phyloP scores from a whole-genome alignment of 2,888 invertebrate genomes.

The Leptinotarsa peninsularis region DNA sequence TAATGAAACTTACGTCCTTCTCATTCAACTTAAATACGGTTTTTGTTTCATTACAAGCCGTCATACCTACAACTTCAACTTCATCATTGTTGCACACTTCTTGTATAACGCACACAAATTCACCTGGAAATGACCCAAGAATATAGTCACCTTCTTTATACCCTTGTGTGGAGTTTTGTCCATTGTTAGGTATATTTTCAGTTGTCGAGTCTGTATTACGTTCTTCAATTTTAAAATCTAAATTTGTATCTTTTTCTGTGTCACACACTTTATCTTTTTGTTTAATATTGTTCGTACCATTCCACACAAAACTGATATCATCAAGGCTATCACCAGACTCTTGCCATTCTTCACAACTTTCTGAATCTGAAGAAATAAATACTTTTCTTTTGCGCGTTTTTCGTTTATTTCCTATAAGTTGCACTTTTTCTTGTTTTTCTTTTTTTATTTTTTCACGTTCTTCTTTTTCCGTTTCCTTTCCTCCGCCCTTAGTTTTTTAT shows the following conservation, averaged over 20 bases:
- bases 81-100: conserved; percentile 12
- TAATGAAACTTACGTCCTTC: conserved; percentile 26
- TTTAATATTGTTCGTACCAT: neutral
- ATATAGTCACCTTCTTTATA: conserved; percentile 32
- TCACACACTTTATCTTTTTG: neutral
- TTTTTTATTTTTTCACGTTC: neutral
- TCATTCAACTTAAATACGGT: conserved; percentile 30
- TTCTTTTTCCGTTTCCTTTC: neutral
- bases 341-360: conserved; percentile 1
- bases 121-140: conserved; percentile 29
- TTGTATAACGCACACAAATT: neutral
- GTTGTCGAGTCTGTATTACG: conserved; percentile 1
- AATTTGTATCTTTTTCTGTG: conserved; percentile 11
- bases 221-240: neutral
- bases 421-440: neutral
- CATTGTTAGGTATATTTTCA: conserved; percentile 7
- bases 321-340: neutral
- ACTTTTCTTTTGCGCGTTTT: neutral
- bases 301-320: neutral
- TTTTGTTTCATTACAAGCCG: conserved; percentile 23
- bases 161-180: neutral
- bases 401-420: neutral
- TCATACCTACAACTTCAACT: conserved; percentile 28
- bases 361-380: conserved; percentile 8
- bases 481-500: neutral